phyloP scores from a whole-genome alignment of 2,888 invertebrate species.

The Trisateles emortualis region DNA sequence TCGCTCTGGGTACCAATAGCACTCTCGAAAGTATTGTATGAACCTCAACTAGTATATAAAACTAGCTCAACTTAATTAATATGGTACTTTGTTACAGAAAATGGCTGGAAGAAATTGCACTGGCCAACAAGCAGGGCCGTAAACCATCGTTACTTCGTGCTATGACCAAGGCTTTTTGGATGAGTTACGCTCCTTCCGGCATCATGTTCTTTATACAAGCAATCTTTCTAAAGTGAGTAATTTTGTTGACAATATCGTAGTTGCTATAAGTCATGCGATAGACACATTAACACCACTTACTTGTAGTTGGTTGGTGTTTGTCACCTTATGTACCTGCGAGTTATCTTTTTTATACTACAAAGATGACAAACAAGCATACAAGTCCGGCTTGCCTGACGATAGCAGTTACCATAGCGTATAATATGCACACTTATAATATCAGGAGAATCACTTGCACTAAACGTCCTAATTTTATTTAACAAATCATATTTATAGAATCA shows the following conservation, averaged over 20 bases:
- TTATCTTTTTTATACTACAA: too few relatives aligned
- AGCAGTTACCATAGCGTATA: too few relatives aligned
- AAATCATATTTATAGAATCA: too few relatives aligned
- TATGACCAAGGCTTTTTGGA: conserved; percentile 89
- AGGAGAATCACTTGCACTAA: too few relatives aligned
- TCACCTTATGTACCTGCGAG: background rate
- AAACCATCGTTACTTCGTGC: conserved; percentile 89
- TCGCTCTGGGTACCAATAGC: too few relatives aligned
- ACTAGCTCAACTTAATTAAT: conserved; percentile 36
- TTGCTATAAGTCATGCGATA: conserved; percentile 50
- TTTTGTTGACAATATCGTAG: background rate
- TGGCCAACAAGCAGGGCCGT: conserved; percentile 83
- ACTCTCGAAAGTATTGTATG: background rate
- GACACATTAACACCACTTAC: conserved; percentile 38
- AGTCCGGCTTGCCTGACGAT: too few relatives aligned
- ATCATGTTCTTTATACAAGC: conserved; percentile 88
- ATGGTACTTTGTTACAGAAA: conserved; percentile 82
- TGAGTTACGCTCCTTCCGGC: conserved; percentile 89
- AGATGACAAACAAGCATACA: too few relatives aligned
- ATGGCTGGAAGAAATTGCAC: conserved; percentile 89
- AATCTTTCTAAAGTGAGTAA: conserved; percentile 78
- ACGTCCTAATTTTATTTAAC: too few relatives aligned
- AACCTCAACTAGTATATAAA: background rate
- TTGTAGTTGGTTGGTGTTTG: background rate
- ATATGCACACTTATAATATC: too few relatives aligned